These are phyloP conservation scores for Pinctada fucata DNA, from an alignment of 2,888 invertebrate species.

Conservation along the genomic window DNA sequence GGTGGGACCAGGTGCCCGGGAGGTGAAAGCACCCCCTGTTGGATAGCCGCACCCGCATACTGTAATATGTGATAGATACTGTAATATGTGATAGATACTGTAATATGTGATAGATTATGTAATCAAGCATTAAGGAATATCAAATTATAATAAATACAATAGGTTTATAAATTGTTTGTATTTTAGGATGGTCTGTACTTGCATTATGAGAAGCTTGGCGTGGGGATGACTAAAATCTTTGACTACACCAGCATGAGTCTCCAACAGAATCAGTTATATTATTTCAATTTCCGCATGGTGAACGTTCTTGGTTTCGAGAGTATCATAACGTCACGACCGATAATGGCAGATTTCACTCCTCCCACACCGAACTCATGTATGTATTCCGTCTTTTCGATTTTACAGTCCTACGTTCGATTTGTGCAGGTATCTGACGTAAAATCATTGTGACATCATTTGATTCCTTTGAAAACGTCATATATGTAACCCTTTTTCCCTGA, in stretches of 20 bases:
- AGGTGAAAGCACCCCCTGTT: too few relatives aligned
- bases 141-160: too few relatives aligned
- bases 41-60: too few relatives aligned
- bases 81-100: not conserved
- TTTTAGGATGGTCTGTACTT: slow-evolving; percentile 52
- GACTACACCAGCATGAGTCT: slow-evolving; percentile 40
- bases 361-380: slow-evolving; percentile 47
- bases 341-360: slow-evolving; percentile 57
- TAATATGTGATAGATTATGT: not conserved
- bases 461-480: not conserved
- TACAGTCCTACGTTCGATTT: too few relatives aligned
- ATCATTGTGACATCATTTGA: not conserved
- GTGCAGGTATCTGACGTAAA: too few relatives aligned
- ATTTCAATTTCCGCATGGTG: slow-evolving; percentile 54
- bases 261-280: slow-evolving; percentile 57
- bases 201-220: slow-evolving; percentile 57
- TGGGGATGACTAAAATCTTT: slow-evolving; percentile 51
- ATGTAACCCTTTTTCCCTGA: too few relatives aligned
- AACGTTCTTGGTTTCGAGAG: slow-evolving; percentile 54
- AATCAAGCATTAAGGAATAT: too few relatives aligned
- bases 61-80: not conserved
- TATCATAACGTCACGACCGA: slow-evolving; percentile 48
- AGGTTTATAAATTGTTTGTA: not conserved
- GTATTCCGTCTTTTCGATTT: not conserved
- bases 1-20: too few relatives aligned